phyloP scores from a whole-genome alignment of 2,888 invertebrate genomes.

The Carcina quercana region DNA sequence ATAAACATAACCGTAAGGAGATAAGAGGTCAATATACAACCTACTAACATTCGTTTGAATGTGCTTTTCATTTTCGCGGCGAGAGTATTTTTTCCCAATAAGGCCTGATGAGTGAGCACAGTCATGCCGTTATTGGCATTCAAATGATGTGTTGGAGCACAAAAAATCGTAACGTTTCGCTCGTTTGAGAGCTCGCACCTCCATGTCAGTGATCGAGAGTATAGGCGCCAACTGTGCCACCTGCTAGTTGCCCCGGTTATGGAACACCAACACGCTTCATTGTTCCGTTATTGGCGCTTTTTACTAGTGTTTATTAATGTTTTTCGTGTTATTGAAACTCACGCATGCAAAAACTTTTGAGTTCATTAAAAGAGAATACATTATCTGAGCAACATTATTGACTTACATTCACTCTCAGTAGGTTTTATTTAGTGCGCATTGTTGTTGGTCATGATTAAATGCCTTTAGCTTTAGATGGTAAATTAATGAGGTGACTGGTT shows the following conservation, averaged over 20 bases:
- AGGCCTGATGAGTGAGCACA: slow-evolving; percentile 42
- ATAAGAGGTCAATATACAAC: slow-evolving; percentile 43
- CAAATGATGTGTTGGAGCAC: slow-evolving; percentile 44
- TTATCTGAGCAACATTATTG: slow-evolving; percentile 7
- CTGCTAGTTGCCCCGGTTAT: slow-evolving; percentile 44
- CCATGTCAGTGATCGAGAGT: slow-evolving; percentile 39
- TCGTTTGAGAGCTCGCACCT: slow-evolving; percentile 39
- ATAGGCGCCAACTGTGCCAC: slow-evolving; percentile 38
- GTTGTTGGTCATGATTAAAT: slow-evolving; percentile 4
- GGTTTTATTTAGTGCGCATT: slow-evolving; percentile 3
- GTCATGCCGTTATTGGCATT: slow-evolving; percentile 55
- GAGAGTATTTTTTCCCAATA: slow-evolving; percentile 55
- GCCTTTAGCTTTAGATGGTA: slow-evolving; percentile 3
- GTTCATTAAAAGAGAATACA: slow-evolving; percentile 10
- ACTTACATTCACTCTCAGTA: slow-evolving; percentile 7
- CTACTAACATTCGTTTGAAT: slow-evolving; percentile 35
- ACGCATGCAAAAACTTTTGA: slow-evolving; percentile 10
- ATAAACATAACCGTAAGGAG: slow-evolving; percentile 4
- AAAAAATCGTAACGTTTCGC: slow-evolving; percentile 51
- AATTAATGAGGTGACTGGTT: background rate
- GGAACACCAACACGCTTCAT: slow-evolving; percentile 27
- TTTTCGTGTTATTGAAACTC: slow-evolving; percentile 11
- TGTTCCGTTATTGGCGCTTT: slow-evolving; percentile 47
- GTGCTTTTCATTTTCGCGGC: slow-evolving; percentile 49
- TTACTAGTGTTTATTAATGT: slow-evolving; percentile 29